Evolutionary conservation across 2,113 vertebrate species (phyloP), one percentile per base, ranked within the genome.

Genomic region (Clarias gariepinus): DNA sequence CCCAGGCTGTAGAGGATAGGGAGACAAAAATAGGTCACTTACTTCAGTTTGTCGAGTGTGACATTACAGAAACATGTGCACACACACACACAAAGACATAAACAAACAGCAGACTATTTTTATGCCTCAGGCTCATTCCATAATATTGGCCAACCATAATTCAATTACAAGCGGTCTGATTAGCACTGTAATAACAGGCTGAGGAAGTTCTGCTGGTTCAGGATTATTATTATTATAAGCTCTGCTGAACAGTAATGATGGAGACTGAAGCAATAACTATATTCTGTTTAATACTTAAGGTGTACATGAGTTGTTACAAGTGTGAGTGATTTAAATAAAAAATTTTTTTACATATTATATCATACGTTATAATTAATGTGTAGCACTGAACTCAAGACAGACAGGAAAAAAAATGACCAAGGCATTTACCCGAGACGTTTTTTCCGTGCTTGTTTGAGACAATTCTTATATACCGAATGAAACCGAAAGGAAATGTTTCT

Each of bases 101-200:
- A 30, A 86, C 64, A 66, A 69, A 63, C 57, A 3, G 47, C 47
- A 68, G 81, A 21, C 86, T 85, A 90, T 91, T 90, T 91, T 88
- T 88, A 88, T 79, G 57, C 74, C 55, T 58, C 15, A 60, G 13
- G 61, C 68, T 61, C 55, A 16, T 41, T 47, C 79, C 57, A 21
- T 69, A 87, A 79, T 60, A 80, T n/a, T 60, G 13, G 19, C 85
- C 81, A 84, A 60, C 19, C 41, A 61, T 86, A 82, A 91, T 82
- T 73, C 85, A 85, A 88, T 73, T 57, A 19, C 73, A 47, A 47
- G 55, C 33, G 18, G 85, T 83, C 58, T 86, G 76, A 60, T 77
- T 64, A 63, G 30, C 15, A 21, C 33, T n/a, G 36, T 71, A 78
- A 68, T 81, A 86, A 69, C 85, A 57, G 41, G 15, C 66, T 19